phyloP scores from a whole-genome alignment of 2,797 vertebrate genomes.

The Chaunax sp. region DNA sequence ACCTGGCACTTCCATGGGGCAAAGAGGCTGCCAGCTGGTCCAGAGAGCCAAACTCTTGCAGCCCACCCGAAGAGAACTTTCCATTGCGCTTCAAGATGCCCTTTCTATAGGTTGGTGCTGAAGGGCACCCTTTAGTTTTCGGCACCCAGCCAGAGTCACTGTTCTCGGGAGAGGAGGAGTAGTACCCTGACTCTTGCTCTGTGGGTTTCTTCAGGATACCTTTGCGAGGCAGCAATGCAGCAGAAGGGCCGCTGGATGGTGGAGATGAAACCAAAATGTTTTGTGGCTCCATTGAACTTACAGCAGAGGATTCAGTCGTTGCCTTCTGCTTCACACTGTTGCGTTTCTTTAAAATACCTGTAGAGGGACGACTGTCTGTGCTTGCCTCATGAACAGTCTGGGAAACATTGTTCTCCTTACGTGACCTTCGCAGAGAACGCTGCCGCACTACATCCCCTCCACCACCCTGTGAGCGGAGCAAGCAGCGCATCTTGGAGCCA shows the following conservation, averaged over 20 bases:
- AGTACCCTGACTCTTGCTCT: conserved; percentile 92
- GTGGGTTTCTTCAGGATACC: conserved; percentile 93
- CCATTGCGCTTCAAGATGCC: conserved; percentile 93
- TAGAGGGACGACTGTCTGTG: conserved; percentile 83
- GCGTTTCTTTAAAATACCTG: conserved; percentile 93
- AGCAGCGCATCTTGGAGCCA: conserved; percentile 91
- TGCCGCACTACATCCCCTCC: conserved; percentile 85
- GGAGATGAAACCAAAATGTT: conserved; percentile 42
- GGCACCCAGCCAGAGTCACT: conserved; percentile 80
- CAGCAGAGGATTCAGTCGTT: conserved; percentile 56
- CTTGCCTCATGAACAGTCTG: conserved; percentile 83
- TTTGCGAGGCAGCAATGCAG: conserved; percentile 84
- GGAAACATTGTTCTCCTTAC: conserved; percentile 92
- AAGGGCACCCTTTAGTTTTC: conserved; percentile 48
- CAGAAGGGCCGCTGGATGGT: conserved; percentile 32
- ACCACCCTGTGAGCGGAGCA: conserved; percentile 88
- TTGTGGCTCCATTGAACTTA: conserved; percentile 49
- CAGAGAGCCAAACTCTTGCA: conserved; percentile 83
- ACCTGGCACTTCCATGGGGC: conserved; percentile 47
- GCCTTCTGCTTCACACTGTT: conserved; percentile 85
- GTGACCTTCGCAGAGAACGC: conserved; percentile 93
- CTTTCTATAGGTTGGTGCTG: conserved; percentile 75
- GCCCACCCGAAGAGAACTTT: conserved; percentile 87
- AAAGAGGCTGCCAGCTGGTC: conserved; percentile 81
- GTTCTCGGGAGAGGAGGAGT: conserved; percentile 91